Evolutionary conservation across 2,797 vertebrate species (phyloP).

Genomic region (Podarcis lilfordi): DNA sequence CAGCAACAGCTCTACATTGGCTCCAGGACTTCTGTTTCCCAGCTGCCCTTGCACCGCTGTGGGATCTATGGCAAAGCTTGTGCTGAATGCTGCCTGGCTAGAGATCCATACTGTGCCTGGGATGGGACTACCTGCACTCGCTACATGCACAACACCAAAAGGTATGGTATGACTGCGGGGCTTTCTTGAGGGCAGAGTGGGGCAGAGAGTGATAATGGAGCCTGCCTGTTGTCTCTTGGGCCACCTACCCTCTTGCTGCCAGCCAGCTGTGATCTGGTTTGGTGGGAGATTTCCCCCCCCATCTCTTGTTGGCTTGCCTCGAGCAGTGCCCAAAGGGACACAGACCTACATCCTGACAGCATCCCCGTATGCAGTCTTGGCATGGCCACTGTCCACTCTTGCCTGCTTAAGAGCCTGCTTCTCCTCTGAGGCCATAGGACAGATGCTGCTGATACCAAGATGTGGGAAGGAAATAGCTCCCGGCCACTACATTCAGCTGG

Average conservation of each 20-base stretch:
- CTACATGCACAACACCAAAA: constrained; percentile 91
- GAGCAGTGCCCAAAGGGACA: background rate
- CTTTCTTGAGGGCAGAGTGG: background rate
- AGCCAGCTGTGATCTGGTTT: background rate
- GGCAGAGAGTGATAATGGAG: background rate
- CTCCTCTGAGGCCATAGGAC: background rate
- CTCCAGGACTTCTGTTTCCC: constrained; percentile 85
- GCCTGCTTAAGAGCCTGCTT: background rate
- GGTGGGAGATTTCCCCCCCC: background rate
- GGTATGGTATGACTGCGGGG: constrained; percentile 72
- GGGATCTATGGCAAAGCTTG: constrained; percentile 90
- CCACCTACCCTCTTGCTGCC: background rate
- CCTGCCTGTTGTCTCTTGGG: background rate
- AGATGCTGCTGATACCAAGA: background rate
- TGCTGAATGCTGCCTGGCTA: constrained; percentile 92
- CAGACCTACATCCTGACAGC: background rate
- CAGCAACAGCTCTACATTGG: constrained; percentile 96
- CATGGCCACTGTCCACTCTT: background rate
- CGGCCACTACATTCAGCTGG: background rate
- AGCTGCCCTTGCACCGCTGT: constrained; percentile 92
- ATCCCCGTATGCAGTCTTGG: background rate
- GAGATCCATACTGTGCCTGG: constrained; percentile 95
- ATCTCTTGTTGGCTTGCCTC: background rate
- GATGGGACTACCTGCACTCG: constrained; percentile 90
- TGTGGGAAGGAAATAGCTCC: background rate